Evolutionary conservation across 2,113 vertebrate genomes (phyloP), one percentile per base, ranked within the genome.

Genomic region (Phylloscopus trochilus): DNA sequence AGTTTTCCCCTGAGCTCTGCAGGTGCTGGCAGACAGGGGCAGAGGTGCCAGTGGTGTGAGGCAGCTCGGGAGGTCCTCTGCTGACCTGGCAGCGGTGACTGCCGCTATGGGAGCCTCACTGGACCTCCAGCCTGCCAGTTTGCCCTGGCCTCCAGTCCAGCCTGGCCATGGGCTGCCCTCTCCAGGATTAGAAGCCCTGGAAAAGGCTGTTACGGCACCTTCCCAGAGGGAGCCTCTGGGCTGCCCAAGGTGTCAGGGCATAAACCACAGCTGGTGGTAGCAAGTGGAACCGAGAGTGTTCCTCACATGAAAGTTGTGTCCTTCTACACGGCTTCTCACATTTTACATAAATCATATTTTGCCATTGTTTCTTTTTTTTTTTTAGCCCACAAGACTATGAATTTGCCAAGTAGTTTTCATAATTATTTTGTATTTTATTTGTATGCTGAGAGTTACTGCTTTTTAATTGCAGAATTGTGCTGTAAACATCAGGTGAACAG

Each of bases 161-260:
- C 23, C 31, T 52, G 24, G 24, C 18, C 4, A 9, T 0, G 0
- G 31, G 2, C 64, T 53, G 4, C 16, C 22, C 2, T 7, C 26
- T 68, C 17, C 37, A 59, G 53, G 37, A 52, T 3, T 4, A 13
- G 17, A 7, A 10, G 2, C 55, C 8, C 27, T 13, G 9, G 7
- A 55, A 24, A 1, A 3, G 26, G 11, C 47, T 44, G 1, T 8
- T 30, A 10, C 0, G 0, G 46, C 13, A 7, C 22, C 7, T 43
- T 27, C 17, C 2, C 5, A 26, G 7, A 26, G 33, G 20, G 21
- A 15, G 9, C 13, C 0, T 1, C 12, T 27, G 39, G 11, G 14
- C 49, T 1, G 1, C 51, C 24, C 4, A 1, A 11, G 2, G 3
- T 41, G 11, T 53, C 4, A 3, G 16, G 26, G 28, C 20, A 9